A percentile compares a stretch with the other conserved stretches of the same genome.
These are phyloP conservation scores for Callyntrura sp. DNA, from an alignment of 2,888 invertebrate species.

Conservation along the genomic window DNA sequence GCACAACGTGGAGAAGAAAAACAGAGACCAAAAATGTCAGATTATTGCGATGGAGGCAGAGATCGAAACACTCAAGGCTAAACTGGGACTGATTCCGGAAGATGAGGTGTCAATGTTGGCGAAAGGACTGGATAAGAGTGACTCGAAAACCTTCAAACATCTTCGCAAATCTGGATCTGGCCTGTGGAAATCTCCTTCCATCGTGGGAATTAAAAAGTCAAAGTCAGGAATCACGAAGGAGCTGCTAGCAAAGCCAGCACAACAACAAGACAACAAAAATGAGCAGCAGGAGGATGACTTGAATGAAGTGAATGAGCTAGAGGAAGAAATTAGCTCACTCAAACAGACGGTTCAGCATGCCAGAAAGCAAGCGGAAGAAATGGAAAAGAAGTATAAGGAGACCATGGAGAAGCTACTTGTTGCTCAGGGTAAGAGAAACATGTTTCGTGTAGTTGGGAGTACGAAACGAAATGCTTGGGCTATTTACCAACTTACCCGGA, in stretches of 20 bases:
- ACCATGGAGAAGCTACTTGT: conserved; percentile 87
- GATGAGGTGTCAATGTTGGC: conserved; percentile 81
- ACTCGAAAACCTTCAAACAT: conserved; percentile 79
- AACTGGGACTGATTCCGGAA: conserved; percentile 82
- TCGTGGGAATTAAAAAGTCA: conserved; percentile 82
- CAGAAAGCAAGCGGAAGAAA: conserved; percentile 90
- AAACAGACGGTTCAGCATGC: conserved; percentile 83
- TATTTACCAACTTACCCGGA: conserved; percentile 11
- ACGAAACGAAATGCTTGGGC: conserved; percentile 18
- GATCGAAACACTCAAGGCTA: conserved; percentile 81
- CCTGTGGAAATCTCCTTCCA: conserved; percentile 83
- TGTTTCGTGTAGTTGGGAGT: not conserved
- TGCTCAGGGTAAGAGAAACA: conserved; percentile 58
- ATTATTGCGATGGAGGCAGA: conserved; percentile 83
- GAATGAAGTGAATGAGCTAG: conserved; percentile 82
- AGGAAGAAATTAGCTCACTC: conserved; percentile 84
- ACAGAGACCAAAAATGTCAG: conserved; percentile 89
- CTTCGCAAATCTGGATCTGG: conserved; percentile 83
- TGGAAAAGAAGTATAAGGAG: conserved; percentile 87
- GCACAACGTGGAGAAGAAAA: conserved; percentile 93
- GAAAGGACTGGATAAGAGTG: conserved; percentile 76
- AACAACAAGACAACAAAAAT: conserved; percentile 72
- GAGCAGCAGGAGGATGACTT: conserved; percentile 79
- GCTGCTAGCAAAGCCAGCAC: not conserved
- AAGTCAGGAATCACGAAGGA: conserved; percentile 81